These are phyloP conservation scores for Napeogenes sylphis DNA, from an alignment of 2,888 invertebrate genomes.

Conservation along the genomic window DNA sequence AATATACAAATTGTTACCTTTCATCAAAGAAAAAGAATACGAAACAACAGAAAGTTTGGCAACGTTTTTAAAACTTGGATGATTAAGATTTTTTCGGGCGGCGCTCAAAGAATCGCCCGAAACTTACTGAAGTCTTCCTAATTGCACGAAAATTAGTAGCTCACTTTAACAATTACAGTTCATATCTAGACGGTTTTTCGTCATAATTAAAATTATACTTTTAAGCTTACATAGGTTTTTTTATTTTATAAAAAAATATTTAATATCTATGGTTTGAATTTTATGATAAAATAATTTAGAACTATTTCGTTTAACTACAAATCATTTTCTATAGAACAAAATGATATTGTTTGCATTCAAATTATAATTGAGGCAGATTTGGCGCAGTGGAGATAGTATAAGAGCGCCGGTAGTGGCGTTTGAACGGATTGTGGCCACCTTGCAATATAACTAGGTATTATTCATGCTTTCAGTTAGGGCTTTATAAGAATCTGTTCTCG, in stretches of 20 bases:
- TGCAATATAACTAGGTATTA: slow-evolving; percentile 27
- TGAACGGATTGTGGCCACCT: slow-evolving; percentile 25
- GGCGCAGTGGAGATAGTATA: slow-evolving; percentile 22
- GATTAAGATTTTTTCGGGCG: slow-evolving; percentile 58
- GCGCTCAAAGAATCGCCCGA: slow-evolving; percentile 51
- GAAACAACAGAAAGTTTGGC: slow-evolving; percentile 36
- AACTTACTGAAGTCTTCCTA: slow-evolving; percentile 52
- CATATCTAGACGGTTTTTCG: slow-evolving; percentile 19
- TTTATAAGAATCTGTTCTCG: slow-evolving; percentile 3
- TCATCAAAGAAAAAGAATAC: slow-evolving; percentile 37
- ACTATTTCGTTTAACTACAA: neutral
- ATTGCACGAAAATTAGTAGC: slow-evolving; percentile 70
- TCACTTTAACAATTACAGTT: slow-evolving; percentile 58
- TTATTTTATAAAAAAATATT: neutral
- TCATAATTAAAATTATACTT: slow-evolving; percentile 26
- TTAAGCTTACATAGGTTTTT: neutral
- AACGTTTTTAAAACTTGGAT: slow-evolving; percentile 57
- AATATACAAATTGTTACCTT: slow-evolving; percentile 43
- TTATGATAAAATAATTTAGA: neutral
- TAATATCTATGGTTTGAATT: neutral
- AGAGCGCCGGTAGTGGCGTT: slow-evolving; percentile 16
- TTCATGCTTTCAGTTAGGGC: slow-evolving; percentile 18
- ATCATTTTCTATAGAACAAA: slow-evolving; percentile 2
- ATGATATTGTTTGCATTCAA: slow-evolving; percentile 5
- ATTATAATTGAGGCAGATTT: slow-evolving; percentile 22